phyloP scores from a whole-genome alignment of 2,797 vertebrate genomes.

The Schizothorax lantsangensis region DNA sequence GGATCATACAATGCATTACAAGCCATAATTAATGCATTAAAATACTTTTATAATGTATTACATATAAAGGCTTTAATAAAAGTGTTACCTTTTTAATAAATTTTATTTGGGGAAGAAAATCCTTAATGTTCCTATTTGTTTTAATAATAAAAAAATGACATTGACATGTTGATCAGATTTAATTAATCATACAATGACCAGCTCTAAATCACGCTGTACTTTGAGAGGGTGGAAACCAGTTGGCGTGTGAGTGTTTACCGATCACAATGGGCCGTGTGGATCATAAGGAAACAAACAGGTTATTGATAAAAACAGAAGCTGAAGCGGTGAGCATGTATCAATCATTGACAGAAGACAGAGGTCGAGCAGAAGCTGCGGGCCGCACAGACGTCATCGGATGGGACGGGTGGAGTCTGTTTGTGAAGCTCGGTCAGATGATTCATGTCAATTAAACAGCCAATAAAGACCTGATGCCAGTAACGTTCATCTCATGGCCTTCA shows the following conservation, averaged over 20 bases:
- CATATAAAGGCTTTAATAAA: background rate
- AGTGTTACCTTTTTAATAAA: background rate
- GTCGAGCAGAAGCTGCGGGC: background rate
- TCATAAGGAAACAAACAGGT: constrained; percentile 33
- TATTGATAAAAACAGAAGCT: constrained; percentile 42
- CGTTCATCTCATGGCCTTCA: constrained; percentile 13
- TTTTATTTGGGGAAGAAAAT: no score
- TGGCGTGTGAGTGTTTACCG: constrained; percentile 3
- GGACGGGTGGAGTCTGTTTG: constrained; percentile 43
- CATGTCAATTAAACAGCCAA: constrained; percentile 56
- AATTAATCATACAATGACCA: background rate
- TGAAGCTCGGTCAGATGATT: constrained; percentile 55
- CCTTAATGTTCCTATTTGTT: background rate
- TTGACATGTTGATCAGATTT: background rate
- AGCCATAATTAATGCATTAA: background rate
- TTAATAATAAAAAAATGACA: background rate
- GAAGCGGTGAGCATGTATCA: background rate
- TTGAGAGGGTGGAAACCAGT: constrained; percentile 20
- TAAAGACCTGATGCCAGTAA: constrained; percentile 44
- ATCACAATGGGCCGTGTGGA: background rate
- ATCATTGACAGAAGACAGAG: constrained; percentile 40
- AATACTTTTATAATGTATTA: background rate
- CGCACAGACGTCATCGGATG: constrained; percentile 26
- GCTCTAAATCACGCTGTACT: constrained; percentile 15
- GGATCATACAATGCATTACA: background rate